Evolutionary conservation across 2,888 invertebrate genomes (phyloP).

Genomic region (Matsumyia berberina): DNA sequence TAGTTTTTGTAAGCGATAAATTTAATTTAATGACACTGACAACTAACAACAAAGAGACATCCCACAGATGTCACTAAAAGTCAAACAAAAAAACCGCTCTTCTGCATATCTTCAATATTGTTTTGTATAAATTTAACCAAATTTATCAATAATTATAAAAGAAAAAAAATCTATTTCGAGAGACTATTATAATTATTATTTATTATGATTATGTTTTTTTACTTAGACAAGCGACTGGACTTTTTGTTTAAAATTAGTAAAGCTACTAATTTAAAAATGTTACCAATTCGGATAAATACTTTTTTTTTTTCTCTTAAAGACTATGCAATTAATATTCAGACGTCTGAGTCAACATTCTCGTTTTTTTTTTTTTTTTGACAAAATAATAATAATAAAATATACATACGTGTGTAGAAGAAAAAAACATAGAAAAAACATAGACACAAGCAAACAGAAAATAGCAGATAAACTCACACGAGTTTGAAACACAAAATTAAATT

Average conservation of each 20-base stretch:
- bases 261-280: too few species aligned
- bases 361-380: background rate
- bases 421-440: background rate
- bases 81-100: constrained; percentile 16
- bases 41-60: constrained; percentile 33
- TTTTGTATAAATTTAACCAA: constrained; percentile 5
- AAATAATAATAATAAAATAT: constrained; percentile 23
- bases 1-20: constrained; percentile 28
- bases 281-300: too few species aligned
- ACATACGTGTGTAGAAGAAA: background rate
- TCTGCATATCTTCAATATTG: constrained; percentile 10
- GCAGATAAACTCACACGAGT: background rate
- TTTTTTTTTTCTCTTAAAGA: background rate
- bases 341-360: constrained; percentile 30
- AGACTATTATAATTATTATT: constrained; percentile 22
- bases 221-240: background rate
- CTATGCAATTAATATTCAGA: constrained; percentile 10
- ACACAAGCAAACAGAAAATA: background rate
- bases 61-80: constrained; percentile 43
- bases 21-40: constrained; percentile 31
- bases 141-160: constrained; percentile 45
- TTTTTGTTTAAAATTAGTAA: background rate
- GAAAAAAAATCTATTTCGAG: constrained; percentile 48
- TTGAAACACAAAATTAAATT: constrained; percentile 1
- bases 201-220: constrained; percentile 11